A percentile compares a stretch with the other conserved stretches of the same genome.
Conservation (phyloP, 1,140 invertebrate species). For the Euura lappo region DNA sequence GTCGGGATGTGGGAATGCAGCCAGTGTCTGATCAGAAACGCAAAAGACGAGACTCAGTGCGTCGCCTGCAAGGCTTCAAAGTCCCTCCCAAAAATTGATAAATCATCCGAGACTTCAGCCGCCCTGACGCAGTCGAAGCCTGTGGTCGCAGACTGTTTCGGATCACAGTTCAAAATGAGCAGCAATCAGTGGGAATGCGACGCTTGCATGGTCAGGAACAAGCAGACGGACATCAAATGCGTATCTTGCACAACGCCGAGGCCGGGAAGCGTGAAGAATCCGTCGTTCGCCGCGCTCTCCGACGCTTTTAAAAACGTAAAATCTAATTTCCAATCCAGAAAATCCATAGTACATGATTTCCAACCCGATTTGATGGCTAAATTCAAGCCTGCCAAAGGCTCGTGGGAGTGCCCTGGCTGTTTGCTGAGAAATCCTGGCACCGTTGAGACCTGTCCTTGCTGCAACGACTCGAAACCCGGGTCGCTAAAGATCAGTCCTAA, state of each 20-base stretch:
- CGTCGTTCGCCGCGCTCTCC: conserved; percentile 6
- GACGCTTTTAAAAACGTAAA: background rate
- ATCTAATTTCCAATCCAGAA: background rate
- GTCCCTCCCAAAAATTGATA: conserved; percentile 18
- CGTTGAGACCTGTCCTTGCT: conserved; percentile 68
- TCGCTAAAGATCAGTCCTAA: conserved; percentile 13
- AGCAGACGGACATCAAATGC: conserved; percentile 64
- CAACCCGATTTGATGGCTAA: conserved; percentile 47
- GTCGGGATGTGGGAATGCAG: conserved; percentile 61
- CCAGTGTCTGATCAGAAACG: conserved; percentile 55
- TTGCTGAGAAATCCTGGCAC: conserved; percentile 67
- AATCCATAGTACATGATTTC: background rate
- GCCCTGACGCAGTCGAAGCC: background rate
- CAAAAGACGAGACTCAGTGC: conserved; percentile 40
- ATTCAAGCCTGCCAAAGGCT: conserved; percentile 52
- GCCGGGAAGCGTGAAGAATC: conserved; percentile 51
- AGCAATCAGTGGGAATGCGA: conserved; percentile 69
- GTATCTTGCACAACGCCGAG: conserved; percentile 67
- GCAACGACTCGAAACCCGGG: conserved; percentile 67
- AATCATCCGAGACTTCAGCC: background rate
- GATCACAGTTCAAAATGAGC: conserved; percentile 63
- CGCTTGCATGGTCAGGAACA: conserved; percentile 71
- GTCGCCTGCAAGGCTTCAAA: conserved; percentile 47
- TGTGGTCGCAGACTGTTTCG: conserved; percentile 48
- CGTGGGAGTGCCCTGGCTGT: conserved; percentile 74